Evolutionary conservation across 2,113 vertebrate species (phyloP).

Genomic region (Podocnemis expansa): DNA sequence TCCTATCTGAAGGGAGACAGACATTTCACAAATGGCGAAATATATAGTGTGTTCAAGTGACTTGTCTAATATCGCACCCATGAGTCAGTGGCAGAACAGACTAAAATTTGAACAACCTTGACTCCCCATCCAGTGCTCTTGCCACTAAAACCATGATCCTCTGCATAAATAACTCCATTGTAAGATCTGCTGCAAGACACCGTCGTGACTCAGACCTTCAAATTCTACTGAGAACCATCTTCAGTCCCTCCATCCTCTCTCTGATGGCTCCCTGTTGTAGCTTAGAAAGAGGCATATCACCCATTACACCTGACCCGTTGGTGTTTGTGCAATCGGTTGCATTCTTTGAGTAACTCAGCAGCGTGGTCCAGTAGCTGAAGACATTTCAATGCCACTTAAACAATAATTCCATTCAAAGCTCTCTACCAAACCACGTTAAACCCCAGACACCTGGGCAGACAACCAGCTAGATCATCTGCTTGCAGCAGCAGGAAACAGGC

Average conservation of each 20-base stretch:
- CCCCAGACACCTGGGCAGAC: rapidly evolving
- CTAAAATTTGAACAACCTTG: not conserved
- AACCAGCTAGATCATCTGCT: not conserved
- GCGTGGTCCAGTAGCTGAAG: not conserved
- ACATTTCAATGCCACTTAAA: not conserved
- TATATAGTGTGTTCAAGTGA: not conserved
- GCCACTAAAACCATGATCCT: rapidly evolving
- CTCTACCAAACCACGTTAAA: not conserved
- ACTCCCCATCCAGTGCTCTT: not conserved
- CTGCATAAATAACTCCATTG: not conserved
- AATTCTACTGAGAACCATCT: not conserved
- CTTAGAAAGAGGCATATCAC: not conserved
- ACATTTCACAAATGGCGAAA: not conserved
- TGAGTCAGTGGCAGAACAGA: not conserved
- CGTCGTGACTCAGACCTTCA: not conserved
- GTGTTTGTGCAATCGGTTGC: not conserved
- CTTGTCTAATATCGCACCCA: not conserved
- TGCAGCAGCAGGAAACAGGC: not conserved
- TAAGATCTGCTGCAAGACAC: not conserved
- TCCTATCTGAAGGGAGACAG: not conserved
- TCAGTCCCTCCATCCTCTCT: not conserved
- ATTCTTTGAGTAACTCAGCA: not conserved
- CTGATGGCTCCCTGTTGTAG: not conserved
- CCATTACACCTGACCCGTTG: not conserved
- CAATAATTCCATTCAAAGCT: not conserved